These are phyloP conservation scores for Ceyx margarethae DNA, from an alignment of 2,113 vertebrate species.

Conservation along the genomic window DNA sequence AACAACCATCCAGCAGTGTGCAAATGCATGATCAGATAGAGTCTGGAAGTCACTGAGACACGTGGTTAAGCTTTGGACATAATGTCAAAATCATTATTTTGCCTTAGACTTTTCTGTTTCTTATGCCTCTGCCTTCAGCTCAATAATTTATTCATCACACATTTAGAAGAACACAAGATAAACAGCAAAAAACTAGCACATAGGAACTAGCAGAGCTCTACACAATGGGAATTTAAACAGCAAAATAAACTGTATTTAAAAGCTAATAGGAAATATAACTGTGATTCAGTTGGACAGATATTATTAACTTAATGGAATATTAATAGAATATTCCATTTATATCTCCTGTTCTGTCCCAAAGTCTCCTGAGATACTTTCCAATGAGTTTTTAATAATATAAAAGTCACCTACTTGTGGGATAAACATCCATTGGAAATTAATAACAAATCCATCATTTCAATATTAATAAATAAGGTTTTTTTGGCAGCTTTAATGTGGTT, in stretches of 20 bases:
- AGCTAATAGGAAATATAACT: not conserved
- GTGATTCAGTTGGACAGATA: constrained; percentile 26
- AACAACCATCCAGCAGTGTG: not conserved
- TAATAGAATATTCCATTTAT: constrained; percentile 36
- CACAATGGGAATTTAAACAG: constrained; percentile 2
- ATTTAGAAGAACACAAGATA: not conserved
- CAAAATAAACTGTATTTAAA: constrained; percentile 29
- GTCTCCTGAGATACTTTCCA: constrained; percentile 8
- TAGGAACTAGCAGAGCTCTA: not conserved
- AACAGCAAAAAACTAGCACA: not conserved
- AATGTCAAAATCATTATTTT: constrained; percentile 59
- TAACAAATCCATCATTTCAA: not conserved
- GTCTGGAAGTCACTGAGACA: not conserved
- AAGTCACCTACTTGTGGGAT: not conserved
- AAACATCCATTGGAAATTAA: constrained; percentile 23
- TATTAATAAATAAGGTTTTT: not conserved
- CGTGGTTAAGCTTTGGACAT: constrained; percentile 26
- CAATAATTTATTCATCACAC: constrained; percentile 19
- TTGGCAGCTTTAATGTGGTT: not conserved
- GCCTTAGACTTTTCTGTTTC: not conserved
- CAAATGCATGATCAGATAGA: constrained; percentile 7
- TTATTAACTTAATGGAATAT: constrained; percentile 49
- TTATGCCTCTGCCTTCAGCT: constrained; percentile 33
- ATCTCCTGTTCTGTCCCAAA: not conserved
- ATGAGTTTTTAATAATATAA: constrained; percentile 26